Conservation (phyloP, 2,888 invertebrate species). For the Byasa hedistus region DNA sequence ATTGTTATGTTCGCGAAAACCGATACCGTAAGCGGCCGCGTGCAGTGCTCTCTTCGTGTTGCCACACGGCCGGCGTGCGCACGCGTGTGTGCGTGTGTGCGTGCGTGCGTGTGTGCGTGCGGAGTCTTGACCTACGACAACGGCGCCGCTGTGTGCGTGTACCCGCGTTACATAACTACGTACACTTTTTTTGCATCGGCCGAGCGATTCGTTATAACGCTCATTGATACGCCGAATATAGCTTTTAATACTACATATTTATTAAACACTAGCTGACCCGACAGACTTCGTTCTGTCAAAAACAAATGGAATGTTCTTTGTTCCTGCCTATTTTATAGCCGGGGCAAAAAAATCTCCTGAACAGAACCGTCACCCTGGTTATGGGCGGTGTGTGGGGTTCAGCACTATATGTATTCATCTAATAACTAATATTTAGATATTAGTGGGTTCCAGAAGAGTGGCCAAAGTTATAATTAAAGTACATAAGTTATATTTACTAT, state of each 20-base stretch:
- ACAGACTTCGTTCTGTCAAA: too few relatives aligned
- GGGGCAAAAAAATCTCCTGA: too few relatives aligned
- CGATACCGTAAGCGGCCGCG: slow-evolving; percentile 55
- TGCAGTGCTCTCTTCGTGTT: slow-evolving; percentile 56
- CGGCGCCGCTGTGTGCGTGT: slow-evolving; percentile 41
- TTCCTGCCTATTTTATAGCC: too few relatives aligned
- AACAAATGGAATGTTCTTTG: too few relatives aligned
- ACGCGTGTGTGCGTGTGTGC: slow-evolving; percentile 39
- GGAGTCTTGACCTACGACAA: slow-evolving; percentile 52
- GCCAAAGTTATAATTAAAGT: too few relatives aligned
- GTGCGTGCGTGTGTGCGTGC: slow-evolving; percentile 39
- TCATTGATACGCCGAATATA: slow-evolving; percentile 12
- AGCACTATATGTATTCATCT: too few relatives aligned
- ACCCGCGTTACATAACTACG: slow-evolving; percentile 56
- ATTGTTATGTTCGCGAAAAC: slow-evolving; percentile 56
- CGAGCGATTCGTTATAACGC: slow-evolving; percentile 15
- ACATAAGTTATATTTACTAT: too few relatives aligned
- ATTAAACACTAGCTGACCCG: too few relatives aligned
- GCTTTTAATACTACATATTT: not conserved
- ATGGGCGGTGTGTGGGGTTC: too few relatives aligned
- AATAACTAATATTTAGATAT: too few relatives aligned
- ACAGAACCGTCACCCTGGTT: too few relatives aligned
- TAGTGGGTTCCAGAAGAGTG: too few relatives aligned
- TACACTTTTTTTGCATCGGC: slow-evolving; percentile 36
- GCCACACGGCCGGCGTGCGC: slow-evolving; percentile 40